Conservation (phyloP, 2,888 invertebrate species). For the Pharmacophagus antenor region DNA sequence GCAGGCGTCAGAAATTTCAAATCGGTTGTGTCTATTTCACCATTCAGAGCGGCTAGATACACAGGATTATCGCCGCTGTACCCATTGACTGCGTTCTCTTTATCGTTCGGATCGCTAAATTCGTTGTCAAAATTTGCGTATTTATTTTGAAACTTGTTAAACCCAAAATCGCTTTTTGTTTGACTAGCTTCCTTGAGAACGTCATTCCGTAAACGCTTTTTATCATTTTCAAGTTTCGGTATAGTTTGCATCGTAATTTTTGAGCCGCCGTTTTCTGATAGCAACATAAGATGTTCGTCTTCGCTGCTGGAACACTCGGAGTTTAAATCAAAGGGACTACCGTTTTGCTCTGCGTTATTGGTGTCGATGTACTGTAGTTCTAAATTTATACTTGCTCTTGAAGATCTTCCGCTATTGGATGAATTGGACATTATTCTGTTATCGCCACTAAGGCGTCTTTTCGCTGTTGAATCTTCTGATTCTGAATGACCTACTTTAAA, state of each 20-base stretch:
- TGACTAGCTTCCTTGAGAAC: conserved; percentile 68
- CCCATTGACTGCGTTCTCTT: conserved; percentile 62
- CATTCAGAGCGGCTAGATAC: conserved; percentile 67
- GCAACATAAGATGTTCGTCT: conserved; percentile 71
- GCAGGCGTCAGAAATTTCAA: conserved; percentile 43
- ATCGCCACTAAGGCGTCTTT: conserved; percentile 74
- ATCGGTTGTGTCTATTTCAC: conserved; percentile 57
- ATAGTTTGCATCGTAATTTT: conserved; percentile 74
- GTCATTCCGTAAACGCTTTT: conserved; percentile 57
- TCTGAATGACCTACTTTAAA: conserved; percentile 63
- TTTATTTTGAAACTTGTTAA: conserved; percentile 66
- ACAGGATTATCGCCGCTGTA: conserved; percentile 72
- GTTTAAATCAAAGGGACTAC: conserved; percentile 59
- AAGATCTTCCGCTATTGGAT: conserved; percentile 59
- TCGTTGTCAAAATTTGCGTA: conserved; percentile 75
- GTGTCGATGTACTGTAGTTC: conserved; percentile 68
- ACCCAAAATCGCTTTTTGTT: conserved; percentile 58
- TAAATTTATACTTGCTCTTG: conserved; percentile 65
- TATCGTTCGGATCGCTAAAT: conserved; percentile 71
- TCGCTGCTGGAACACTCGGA: conserved; percentile 74
- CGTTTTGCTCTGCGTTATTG: conserved; percentile 51
- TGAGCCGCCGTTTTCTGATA: conserved; percentile 71
- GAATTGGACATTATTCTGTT: conserved; percentile 58
- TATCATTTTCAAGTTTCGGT: conserved; percentile 44
- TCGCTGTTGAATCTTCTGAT: conserved; percentile 67